phyloP scores from a whole-genome alignment of 2,797 vertebrate species.

The Poeciliopsis infans region DNA sequence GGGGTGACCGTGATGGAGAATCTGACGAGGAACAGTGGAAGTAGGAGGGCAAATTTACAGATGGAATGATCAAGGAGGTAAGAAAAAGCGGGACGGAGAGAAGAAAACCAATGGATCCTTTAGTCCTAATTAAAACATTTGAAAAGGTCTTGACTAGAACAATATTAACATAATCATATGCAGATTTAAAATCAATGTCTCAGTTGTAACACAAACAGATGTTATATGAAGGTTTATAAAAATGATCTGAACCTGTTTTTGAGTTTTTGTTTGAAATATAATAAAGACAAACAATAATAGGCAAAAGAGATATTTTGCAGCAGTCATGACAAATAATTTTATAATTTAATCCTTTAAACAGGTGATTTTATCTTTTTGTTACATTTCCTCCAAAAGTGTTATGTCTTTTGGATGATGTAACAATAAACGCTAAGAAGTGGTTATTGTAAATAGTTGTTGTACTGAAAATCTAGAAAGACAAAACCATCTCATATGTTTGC shows the following conservation, averaged over 20 bases:
- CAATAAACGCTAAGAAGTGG: not conserved
- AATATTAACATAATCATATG: no score
- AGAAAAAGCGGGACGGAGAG: no score
- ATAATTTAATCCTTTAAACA: not conserved
- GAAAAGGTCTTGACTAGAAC: not conserved
- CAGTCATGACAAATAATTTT: not conserved
- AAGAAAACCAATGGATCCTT: no score
- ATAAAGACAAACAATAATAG: no score
- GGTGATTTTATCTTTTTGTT: not conserved
- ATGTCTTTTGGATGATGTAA: not conserved
- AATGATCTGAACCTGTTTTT: no score
- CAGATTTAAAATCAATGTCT: not conserved
- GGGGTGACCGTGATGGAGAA: no score
- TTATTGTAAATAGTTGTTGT: not conserved
- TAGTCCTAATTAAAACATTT: no score
- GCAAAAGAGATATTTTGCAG: not conserved
- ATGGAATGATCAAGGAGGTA: no score
- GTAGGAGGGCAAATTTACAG: no score
- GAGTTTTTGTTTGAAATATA: no score
- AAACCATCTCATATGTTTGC: not conserved
- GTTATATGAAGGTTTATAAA: not conserved
- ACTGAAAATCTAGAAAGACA: not conserved
- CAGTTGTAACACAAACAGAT: not conserved
- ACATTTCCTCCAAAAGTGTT: not conserved
- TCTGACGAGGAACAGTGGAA: no score